These are phyloP conservation scores for Rhabditoides inermis DNA, from an alignment of 2,888 invertebrate species.

Conservation along the genomic window DNA sequence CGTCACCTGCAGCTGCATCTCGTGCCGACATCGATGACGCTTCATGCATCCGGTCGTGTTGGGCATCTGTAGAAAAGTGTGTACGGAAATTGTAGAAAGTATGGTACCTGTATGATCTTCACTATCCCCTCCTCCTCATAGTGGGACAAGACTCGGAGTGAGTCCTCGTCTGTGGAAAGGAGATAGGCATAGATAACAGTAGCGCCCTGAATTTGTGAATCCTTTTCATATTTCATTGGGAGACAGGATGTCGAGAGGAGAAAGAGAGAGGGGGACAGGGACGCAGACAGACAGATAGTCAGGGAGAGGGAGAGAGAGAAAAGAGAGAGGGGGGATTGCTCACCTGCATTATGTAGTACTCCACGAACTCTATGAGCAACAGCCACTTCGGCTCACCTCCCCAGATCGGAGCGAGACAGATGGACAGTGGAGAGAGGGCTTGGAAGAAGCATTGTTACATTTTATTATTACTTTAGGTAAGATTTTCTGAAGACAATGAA, in stretches of 20 bases:
- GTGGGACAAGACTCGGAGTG: too few relatives aligned
- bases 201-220: too few relatives aligned
- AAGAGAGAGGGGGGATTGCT: too few relatives aligned
- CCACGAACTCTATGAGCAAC: constrained; percentile 21
- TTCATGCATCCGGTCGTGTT: constrained; percentile 19
- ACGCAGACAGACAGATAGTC: too few relatives aligned
- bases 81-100: too few relatives aligned
- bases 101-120: constrained; percentile 10
- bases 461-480: not conserved
- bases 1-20: constrained; percentile 25
- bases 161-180: too few relatives aligned
- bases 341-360: constrained; percentile 24
- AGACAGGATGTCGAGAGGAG: too few relatives aligned
- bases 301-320: too few relatives aligned
- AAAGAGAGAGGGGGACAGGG: too few relatives aligned
- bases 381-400: constrained; percentile 19
- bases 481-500: not conserved
- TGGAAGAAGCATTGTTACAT: not conserved
- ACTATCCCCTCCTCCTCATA: constrained; percentile 6
- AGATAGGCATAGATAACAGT: too few relatives aligned
- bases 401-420: constrained; percentile 25
- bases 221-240: too few relatives aligned
- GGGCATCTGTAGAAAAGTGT: too few relatives aligned
- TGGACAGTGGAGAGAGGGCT: constrained; percentile 7
- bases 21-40: constrained; percentile 27